Evolutionary conservation across 1,140 invertebrate species (phyloP).

Genomic region (Procambarus clarkii): DNA sequence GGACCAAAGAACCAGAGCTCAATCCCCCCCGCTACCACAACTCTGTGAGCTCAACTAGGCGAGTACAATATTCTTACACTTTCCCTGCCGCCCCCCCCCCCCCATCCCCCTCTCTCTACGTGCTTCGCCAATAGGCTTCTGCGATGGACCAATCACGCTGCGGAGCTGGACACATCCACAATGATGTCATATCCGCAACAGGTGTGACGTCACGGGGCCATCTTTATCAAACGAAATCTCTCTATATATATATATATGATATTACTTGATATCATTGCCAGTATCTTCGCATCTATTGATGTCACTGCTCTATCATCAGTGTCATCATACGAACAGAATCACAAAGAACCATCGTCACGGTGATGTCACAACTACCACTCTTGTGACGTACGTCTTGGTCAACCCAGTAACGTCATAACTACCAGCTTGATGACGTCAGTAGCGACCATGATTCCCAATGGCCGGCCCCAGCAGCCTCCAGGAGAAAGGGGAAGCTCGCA

Average conservation of each 20-base stretch:
- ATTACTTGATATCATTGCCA: too few relatives aligned
- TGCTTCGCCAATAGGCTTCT: too few relatives aligned
- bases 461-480: not conserved
- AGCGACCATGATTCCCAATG: not conserved
- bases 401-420: not conserved
- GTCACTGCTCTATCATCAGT: too few relatives aligned
- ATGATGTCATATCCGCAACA: not conserved
- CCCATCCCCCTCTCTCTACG: not conserved
- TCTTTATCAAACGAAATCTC: too few relatives aligned
- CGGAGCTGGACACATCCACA: not conserved
- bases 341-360: not conserved
- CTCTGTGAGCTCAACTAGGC: too few relatives aligned
- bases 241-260: too few relatives aligned
- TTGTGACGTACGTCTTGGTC: not conserved
- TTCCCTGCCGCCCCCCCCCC: not conserved
- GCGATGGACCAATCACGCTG: too few relatives aligned
- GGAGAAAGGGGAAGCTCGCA: slow-evolving; percentile 15
- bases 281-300: too few relatives aligned
- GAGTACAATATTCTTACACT: not conserved
- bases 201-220: not conserved
- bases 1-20: too few relatives aligned
- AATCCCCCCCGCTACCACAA: too few relatives aligned
- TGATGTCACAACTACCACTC: slow-evolving; percentile 8
- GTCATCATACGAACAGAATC: too few relatives aligned
- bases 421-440: slow-evolving; percentile 5